phyloP scores from a whole-genome alignment of 2,797 vertebrate species.

The Heliangelus exortis region DNA sequence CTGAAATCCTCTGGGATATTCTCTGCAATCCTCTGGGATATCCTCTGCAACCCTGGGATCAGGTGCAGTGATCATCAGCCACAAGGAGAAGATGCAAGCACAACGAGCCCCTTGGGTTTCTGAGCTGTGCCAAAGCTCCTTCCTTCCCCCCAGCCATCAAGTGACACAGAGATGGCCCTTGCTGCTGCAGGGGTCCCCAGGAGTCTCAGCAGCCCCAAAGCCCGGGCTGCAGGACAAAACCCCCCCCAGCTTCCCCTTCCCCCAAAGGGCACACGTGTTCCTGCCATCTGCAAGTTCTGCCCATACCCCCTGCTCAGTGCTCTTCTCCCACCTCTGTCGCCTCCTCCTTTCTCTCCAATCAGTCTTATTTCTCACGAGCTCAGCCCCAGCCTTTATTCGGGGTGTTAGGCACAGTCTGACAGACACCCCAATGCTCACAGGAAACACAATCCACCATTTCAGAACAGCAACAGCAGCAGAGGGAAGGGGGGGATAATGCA shows the following conservation, averaged over 20 bases:
- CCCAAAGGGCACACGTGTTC: background rate
- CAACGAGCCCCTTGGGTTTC: background rate
- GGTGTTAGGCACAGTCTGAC: background rate
- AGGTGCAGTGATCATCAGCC: background rate
- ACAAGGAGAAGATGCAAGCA: background rate
- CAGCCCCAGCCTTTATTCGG: background rate
- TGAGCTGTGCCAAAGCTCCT: background rate
- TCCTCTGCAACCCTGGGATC: too few relatives aligned
- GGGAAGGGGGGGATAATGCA: background rate
- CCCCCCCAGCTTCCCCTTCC: background rate
- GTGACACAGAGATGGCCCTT: background rate
- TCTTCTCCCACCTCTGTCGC: too few relatives aligned
- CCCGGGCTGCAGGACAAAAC: background rate
- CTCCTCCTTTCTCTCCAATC: too few relatives aligned
- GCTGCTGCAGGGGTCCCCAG: fast-evolving
- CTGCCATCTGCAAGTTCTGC: background rate
- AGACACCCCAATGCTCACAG: background rate
- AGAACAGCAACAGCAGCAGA: background rate
- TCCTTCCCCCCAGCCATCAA: background rate
- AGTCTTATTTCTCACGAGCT: too few relatives aligned
- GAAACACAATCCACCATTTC: background rate
- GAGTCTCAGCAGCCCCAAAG: background rate
- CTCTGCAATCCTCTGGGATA: too few relatives aligned
- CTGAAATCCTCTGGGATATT: too few relatives aligned
- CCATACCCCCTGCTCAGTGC: background rate